These are phyloP conservation scores for Drosophila quadrilineata DNA, from an alignment of 1,140 invertebrate species.

Conservation along the genomic window DNA sequence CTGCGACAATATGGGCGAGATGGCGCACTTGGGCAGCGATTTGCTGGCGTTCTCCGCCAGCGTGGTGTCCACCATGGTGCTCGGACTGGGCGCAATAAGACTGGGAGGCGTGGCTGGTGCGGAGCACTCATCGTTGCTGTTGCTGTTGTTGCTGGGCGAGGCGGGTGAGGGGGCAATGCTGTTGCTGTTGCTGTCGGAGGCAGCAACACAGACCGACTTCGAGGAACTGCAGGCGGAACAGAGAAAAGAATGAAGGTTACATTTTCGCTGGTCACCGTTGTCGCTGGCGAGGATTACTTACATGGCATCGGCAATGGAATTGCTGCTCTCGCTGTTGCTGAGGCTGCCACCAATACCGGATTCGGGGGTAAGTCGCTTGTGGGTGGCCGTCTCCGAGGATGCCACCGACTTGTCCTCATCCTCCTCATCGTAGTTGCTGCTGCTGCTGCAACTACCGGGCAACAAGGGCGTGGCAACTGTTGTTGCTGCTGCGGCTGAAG, in stretches of 20 bases:
- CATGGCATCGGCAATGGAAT: slow-evolving; percentile 67
- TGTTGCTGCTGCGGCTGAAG: neutral
- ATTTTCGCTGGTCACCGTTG: neutral
- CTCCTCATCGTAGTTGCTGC: slow-evolving; percentile 58
- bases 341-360: slow-evolving; percentile 75
- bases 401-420: slow-evolving; percentile 66
- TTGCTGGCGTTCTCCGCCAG: slow-evolving; percentile 55
- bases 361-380: slow-evolving; percentile 70
- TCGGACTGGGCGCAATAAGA: slow-evolving; percentile 14
- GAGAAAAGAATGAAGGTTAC: neutral
- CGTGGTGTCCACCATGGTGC: slow-evolving; percentile 56
- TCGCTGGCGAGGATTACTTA: slow-evolving; percentile 30
- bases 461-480: neutral
- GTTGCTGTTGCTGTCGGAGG: slow-evolving; percentile 49
- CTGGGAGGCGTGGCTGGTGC: slow-evolving; percentile 6
- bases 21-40: slow-evolving; percentile 78
- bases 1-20: slow-evolving; percentile 87
- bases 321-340: slow-evolving; percentile 75
- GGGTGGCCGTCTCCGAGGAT: slow-evolving; percentile 58
- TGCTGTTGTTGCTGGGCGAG: slow-evolving; percentile 42
- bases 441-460: neutral
- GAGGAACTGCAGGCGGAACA: slow-evolving; percentile 16
- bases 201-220: slow-evolving; percentile 40
- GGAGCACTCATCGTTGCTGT: slow-evolving; percentile 35
- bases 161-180: slow-evolving; percentile 59